These are phyloP conservation scores for Zaprionus obscuricornis DNA, from an alignment of 2,888 invertebrate genomes.

Conservation along the genomic window DNA sequence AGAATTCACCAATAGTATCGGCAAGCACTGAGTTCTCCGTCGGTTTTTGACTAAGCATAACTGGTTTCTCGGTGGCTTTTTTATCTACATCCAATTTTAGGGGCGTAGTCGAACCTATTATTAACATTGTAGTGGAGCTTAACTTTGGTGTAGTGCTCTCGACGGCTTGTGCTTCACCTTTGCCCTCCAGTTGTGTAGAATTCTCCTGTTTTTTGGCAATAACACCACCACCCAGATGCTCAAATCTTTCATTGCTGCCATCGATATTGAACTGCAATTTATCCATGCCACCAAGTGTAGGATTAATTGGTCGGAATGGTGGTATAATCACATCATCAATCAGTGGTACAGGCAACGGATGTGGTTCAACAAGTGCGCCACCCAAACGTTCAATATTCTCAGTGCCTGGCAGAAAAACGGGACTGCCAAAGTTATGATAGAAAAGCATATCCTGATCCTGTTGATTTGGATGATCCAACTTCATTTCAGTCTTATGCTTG, in stretches of 20 bases:
- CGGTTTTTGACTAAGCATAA: constrained; percentile 19
- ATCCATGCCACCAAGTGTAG: constrained; percentile 65
- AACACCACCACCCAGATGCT: constrained; percentile 83
- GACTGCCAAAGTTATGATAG: constrained; percentile 88
- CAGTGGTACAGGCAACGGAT: constrained; percentile 87
- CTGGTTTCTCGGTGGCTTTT: constrained; percentile 25
- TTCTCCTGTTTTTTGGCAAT: constrained; percentile 82
- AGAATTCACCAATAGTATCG: constrained; percentile 81
- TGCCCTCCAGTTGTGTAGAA: constrained; percentile 16
- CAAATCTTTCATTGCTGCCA: constrained; percentile 76
- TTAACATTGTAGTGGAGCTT: not conserved
- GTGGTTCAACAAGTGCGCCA: constrained; percentile 86
- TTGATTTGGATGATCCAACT: constrained; percentile 45
- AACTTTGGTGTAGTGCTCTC: constrained; percentile 40
- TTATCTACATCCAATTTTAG: constrained; percentile 3
- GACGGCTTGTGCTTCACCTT: constrained; percentile 1
- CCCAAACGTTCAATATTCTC: constrained; percentile 87
- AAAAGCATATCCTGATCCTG: constrained; percentile 78
- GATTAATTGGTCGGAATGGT: constrained; percentile 78
- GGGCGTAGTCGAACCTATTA: constrained; percentile 14
- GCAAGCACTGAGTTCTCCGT: constrained; percentile 74
- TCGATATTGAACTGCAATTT: constrained; percentile 75
- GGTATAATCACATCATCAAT: constrained; percentile 82
- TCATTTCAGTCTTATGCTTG: constrained; percentile 73
- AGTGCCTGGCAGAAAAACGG: constrained; percentile 86